These are phyloP conservation scores for Ceratina australensis DNA, from an alignment of 1,140 invertebrate species.

Conservation along the genomic window DNA sequence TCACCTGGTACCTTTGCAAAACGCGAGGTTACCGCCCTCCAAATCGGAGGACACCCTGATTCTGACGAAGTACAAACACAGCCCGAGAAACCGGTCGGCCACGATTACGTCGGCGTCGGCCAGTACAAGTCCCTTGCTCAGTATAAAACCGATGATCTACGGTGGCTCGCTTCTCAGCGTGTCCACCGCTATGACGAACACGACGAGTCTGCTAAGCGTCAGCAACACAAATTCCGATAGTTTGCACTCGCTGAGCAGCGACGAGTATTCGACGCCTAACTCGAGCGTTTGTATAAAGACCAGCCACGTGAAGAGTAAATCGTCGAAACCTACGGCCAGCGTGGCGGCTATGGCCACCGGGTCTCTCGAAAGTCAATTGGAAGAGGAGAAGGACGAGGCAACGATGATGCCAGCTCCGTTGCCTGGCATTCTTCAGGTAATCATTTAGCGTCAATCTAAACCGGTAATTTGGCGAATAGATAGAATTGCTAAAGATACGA, in stretches of 20 bases:
- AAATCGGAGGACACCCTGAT: conserved; percentile 88
- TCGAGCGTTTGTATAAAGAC: conserved; percentile 59
- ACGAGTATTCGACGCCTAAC: conserved; percentile 68
- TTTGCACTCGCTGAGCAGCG: conserved; percentile 83
- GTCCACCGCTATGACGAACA: conserved; percentile 76
- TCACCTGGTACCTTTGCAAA: conserved; percentile 64
- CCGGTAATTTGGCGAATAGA: too few relatives aligned
- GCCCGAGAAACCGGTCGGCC: conserved; percentile 79
- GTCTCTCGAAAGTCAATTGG: conserved; percentile 61
- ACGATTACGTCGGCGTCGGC: conserved; percentile 82
- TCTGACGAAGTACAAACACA: conserved; percentile 80
- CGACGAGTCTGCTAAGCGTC: conserved; percentile 82
- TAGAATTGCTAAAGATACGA: background rate
- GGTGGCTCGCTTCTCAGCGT: conserved; percentile 74
- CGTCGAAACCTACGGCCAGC: conserved; percentile 72
- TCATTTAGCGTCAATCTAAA: too few relatives aligned
- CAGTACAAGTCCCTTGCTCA: conserved; percentile 84
- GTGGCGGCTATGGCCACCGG: conserved; percentile 72
- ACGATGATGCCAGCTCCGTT: conserved; percentile 73
- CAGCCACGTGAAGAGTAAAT: conserved; percentile 52
- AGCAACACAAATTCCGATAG: conserved; percentile 78
- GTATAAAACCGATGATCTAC: conserved; percentile 81
- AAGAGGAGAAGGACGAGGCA: conserved; percentile 73
- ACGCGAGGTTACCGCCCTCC: conserved; percentile 83
- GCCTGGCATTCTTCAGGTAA: conserved; percentile 84